Conservation (phyloP, 2,113 vertebrate species). For the Aldabrachelys gigantea region DNA sequence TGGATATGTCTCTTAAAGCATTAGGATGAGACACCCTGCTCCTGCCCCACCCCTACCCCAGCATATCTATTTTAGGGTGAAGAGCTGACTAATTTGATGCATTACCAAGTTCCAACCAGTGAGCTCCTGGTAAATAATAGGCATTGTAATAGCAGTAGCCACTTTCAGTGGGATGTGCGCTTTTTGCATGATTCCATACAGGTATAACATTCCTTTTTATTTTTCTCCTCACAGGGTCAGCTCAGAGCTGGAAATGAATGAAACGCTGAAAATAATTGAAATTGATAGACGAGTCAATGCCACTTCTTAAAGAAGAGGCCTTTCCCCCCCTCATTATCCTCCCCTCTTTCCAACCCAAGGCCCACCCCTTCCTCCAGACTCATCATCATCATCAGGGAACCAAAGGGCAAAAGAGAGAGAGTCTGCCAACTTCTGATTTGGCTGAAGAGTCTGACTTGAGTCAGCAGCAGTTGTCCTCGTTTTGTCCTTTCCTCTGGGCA, state of each 20-base stretch:
- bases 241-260: constrained; percentile 81
- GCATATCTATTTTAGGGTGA: neutral
- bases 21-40: neutral
- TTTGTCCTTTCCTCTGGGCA: neutral
- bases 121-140: constrained; percentile 2
- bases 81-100: constrained; percentile 14
- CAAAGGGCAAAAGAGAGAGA: constrained; percentile 63
- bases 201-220: neutral
- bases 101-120: neutral
- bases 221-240: constrained; percentile 74
- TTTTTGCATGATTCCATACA: neutral
- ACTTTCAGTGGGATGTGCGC: neutral
- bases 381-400: constrained; percentile 60
- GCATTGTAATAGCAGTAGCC: neutral
- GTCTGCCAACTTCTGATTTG: constrained; percentile 22
- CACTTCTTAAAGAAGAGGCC: constrained; percentile 80
- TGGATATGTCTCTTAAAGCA: neutral
- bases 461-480: constrained; percentile 28
- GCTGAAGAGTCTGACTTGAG: constrained; percentile 44
- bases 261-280: constrained; percentile 86
- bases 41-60: neutral
- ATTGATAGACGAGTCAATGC: constrained; percentile 88
- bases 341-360: constrained; percentile 41
- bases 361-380: constrained; percentile 16
- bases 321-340: constrained; percentile 40